Base-by-base conservation (phyloP, 2,797 vertebrate genomes). In the Danio tinwini region DNA sequence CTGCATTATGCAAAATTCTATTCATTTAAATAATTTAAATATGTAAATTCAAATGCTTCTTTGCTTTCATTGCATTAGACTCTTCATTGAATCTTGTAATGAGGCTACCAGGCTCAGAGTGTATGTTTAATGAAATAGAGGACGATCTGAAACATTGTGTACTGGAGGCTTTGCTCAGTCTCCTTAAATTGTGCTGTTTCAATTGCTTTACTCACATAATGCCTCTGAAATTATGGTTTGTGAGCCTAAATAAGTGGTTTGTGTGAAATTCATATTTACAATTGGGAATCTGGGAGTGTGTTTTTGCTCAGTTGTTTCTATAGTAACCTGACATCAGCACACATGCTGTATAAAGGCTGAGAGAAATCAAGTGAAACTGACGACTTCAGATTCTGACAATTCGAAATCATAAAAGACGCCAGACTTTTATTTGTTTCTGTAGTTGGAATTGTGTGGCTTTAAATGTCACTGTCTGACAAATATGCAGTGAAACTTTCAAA, bases 401-500 rank as follows among this genome's bases (percentile, higher is more conserved):
- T 85, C 89, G 88, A 86, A 91, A 88, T 88, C 84, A 71, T 47
- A 37, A 14, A 17, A 37, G 14, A 85, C 83, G 82, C 81, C 69
- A 82, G 68, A 83, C 85, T 88, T 89, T 86, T 87, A 14, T 68
- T 68, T 39, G 29, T 29, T 29, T 82, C n/a, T 64, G 19, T 78
- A 7, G 76, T 88, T 84, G 88, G 81, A 86, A 77, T 85, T 62
- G 14, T 39, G 13, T 86, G 80, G 88, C 63, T 85, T 76, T 71
- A 2, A 53, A 87, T 83, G 83, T 87, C 62, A 81, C 67, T 77
- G 84, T 90, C 86, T 84, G 85, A 82, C 83, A 87, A 85, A 90
- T 74, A 42, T 74, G 9, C 44, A 13, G n/a, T 37, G 39, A n/a
- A 68, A 61, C 55, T 58, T 39, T 40, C 40, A 13, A 21, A 53